Evolutionary conservation across 1,140 invertebrate genomes (phyloP).

Genomic region (Diorhabda sublineata): DNA sequence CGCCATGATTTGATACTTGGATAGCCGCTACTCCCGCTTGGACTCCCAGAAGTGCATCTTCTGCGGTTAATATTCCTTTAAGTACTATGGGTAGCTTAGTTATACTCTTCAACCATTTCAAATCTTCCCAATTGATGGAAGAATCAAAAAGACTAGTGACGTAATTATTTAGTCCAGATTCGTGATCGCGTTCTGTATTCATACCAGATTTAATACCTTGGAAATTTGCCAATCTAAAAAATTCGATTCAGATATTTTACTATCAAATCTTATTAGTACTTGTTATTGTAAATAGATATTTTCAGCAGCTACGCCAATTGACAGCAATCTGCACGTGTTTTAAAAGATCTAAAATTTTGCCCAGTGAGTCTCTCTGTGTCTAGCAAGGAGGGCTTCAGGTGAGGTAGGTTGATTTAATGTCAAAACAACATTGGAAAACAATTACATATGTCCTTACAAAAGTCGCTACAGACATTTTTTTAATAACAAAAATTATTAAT

Average conservation of each 20-base stretch:
- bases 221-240: constrained; percentile 68
- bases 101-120: constrained; percentile 76
- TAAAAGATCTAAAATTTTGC: too few relatives aligned
- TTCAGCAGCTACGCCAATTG: too few relatives aligned
- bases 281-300: too few relatives aligned
- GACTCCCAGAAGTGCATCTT: constrained; percentile 76
- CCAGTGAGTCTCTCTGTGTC: too few relatives aligned
- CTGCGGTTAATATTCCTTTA: constrained; percentile 84
- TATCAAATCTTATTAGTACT: too few relatives aligned
- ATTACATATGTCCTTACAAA: too few relatives aligned
- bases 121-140: constrained; percentile 76
- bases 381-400: too few relatives aligned
- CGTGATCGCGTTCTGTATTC: constrained; percentile 48
- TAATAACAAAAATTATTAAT: too few relatives aligned
- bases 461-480: too few relatives aligned
- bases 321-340: too few relatives aligned
- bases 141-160: constrained; percentile 72
- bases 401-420: too few relatives aligned
- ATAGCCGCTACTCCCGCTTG: constrained; percentile 72
- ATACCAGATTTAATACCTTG: constrained; percentile 58
- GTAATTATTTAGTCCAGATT: constrained; percentile 74
- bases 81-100: constrained; percentile 80
- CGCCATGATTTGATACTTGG: constrained; percentile 90
- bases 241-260: constrained; percentile 5
- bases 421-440: too few relatives aligned